These are phyloP conservation scores for Protomyctophum bolini DNA, from an alignment of 2,113 vertebrate species.

Conservation along the genomic window DNA sequence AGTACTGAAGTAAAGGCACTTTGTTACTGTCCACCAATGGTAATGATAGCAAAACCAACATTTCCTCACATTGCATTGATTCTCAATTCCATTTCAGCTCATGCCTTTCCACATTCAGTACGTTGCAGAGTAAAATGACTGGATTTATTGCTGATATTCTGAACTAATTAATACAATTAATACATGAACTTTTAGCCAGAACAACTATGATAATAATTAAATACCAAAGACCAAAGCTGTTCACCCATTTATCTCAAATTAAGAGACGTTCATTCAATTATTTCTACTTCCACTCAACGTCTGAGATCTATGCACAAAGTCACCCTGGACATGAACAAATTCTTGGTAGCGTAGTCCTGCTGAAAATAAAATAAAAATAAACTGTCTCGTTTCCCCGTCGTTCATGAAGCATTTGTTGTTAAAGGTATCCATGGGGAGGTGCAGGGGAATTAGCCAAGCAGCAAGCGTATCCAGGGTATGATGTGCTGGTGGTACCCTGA, in stretches of 20 bases:
- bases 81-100: conserved; percentile 42
- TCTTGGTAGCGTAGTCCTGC: background rate
- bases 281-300: background rate
- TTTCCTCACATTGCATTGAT: conserved; percentile 53
- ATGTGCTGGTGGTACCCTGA: conserved; percentile 71
- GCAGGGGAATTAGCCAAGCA: conserved; percentile 79
- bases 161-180: conserved; percentile 30
- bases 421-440: conserved; percentile 41
- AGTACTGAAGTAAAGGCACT: too few relatives aligned
- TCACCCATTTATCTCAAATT: background rate
- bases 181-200: conserved; percentile 2
- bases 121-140: conserved; percentile 34
- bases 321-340: background rate
- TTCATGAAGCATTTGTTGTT: conserved; percentile 39
- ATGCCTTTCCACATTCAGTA: conserved; percentile 6
- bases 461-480: conserved; percentile 76
- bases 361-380: background rate
- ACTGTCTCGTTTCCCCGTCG: background rate
- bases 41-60: conserved; percentile 27
- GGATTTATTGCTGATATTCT: conserved; percentile 38
- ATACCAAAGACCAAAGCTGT: background rate
- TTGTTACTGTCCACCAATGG: too few relatives aligned
- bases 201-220: background rate
- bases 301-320: background rate
- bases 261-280: background rate